Conservation (phyloP, 92 coral and sea anemone species). For the Parazoanthus atlanticus region DNA sequence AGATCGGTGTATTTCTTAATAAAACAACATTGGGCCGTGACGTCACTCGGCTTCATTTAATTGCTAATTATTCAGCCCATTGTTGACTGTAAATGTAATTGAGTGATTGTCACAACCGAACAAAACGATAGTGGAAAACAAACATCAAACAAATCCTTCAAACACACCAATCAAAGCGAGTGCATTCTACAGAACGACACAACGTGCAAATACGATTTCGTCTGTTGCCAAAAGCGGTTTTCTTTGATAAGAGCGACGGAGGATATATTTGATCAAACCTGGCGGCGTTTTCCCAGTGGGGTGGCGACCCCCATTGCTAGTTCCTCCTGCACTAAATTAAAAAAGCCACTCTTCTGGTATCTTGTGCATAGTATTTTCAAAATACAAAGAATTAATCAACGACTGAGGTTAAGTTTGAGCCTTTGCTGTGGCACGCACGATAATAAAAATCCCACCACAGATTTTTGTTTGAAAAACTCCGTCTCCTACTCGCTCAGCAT, state of each 20-base stretch:
- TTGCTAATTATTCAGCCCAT: slow-evolving; percentile 64
- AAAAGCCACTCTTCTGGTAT: slow-evolving; percentile 6
- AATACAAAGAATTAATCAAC: not conserved
- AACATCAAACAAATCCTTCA: slow-evolving; percentile 29
- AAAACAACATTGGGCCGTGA: slow-evolving; percentile 51
- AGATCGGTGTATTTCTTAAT: slow-evolving; percentile 25
- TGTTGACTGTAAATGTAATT: slow-evolving; percentile 43
- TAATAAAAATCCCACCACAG: not conserved
- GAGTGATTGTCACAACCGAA: slow-evolving; percentile 41
- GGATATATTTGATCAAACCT: slow-evolving; percentile 24
- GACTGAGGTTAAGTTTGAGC: not conserved
- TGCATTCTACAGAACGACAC: slow-evolving; percentile 18
- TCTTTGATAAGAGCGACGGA: slow-evolving; percentile 35
- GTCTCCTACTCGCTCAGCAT: not conserved
- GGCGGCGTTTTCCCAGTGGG: slow-evolving; percentile 31
- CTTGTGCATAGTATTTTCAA: slow-evolving; percentile 9
- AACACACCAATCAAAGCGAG: slow-evolving; percentile 45
- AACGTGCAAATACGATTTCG: slow-evolving; percentile 35
- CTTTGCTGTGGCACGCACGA: not conserved
- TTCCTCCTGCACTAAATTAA: not conserved
- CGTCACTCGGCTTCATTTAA: slow-evolving; percentile 72
- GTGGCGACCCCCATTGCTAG: slow-evolving; percentile 16
- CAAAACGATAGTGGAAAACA: slow-evolving; percentile 36
- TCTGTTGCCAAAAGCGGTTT: slow-evolving; percentile 30
- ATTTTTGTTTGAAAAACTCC: not conserved